Evolutionary conservation across 2,797 vertebrate species (phyloP).

Genomic region (Dromococcyx pavoninus): DNA sequence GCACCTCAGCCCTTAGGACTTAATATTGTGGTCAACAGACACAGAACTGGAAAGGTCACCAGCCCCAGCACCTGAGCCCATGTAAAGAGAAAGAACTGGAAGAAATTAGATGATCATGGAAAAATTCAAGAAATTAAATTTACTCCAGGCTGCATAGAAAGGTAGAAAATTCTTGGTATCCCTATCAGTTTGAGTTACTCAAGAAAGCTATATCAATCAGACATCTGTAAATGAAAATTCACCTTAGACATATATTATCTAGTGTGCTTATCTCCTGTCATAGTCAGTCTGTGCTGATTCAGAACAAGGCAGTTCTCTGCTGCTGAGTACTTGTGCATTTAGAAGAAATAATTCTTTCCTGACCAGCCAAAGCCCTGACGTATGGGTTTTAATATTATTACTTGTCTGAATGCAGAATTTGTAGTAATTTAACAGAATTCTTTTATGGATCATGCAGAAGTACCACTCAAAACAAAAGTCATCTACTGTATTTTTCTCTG

Average conservation of each 20-base stretch:
- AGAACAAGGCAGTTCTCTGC: background rate
- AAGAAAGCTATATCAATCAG: background rate
- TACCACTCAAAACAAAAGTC: background rate
- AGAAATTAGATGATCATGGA: background rate
- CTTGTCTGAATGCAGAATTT: background rate
- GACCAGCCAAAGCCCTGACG: background rate
- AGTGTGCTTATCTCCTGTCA: background rate
- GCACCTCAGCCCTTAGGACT: background rate
- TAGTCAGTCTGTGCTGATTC: background rate
- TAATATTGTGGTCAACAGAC: background rate
- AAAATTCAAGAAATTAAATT: background rate
- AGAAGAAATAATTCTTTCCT: conserved; percentile 25
- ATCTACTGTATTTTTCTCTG: background rate
- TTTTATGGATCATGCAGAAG: background rate
- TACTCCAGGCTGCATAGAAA: background rate
- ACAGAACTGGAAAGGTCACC: background rate
- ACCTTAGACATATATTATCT: background rate
- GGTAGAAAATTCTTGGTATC: background rate
- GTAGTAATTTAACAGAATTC: background rate
- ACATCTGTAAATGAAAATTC: conserved; percentile 31
- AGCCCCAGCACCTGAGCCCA: background rate
- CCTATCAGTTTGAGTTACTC: background rate
- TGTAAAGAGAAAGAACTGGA: background rate
- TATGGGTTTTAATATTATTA: conserved; percentile 9
- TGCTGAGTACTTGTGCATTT: background rate